Base-by-base conservation (phyloP, 2,113 vertebrate species). In the Malurus melanocephalus region DNA sequence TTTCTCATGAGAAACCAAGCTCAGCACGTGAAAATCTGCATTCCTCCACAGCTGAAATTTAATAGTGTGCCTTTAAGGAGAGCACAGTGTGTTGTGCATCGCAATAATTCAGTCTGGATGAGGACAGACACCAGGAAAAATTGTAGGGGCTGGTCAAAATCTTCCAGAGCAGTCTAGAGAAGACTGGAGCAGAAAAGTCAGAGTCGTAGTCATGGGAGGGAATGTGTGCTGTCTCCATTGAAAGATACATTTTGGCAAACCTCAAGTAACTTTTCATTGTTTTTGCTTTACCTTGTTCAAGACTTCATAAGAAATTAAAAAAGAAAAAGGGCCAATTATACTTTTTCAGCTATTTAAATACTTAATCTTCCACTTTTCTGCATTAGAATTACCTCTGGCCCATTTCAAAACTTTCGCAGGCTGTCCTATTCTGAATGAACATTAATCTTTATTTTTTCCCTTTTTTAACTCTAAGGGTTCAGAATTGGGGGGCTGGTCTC, bases 401-500 rank as follows among this genome's bases (percentile, higher is more conserved):
- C 11, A 30, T 40, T 35, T 28, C 24, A 11, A 67, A 3, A 33
- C 7, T 7, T 14, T 85, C 28, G n/a, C 17, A 45, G 2, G 3
- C 48, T 71, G 12, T 30, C 0, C 0, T 28, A 21, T 9, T 75
- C 42, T 67, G 7, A 83, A 73, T 61, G 4, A 61, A n/a, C 3
- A 8, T 45, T 62, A 5, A 19, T 55, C 2, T 46, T 52, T 22
- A 20, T 28, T 14, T 4, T 9, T 4, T 23, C 27, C 6, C 2
- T 13, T 52, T 30, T 57, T 23, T 1, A 1, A 43, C 56, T 46
- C 20, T 11, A 94, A 99, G 99, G 99, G 99, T 61, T 99, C 99
- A 0, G 99, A 99, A 97, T 80, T 99, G 92, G 98, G 98, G 6
- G 99, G 99, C 69, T 99, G 99, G 99, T 99, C 99, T 94, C 95